phyloP scores from a whole-genome alignment of 2,888 invertebrate species.

The Leuctra nigra region DNA sequence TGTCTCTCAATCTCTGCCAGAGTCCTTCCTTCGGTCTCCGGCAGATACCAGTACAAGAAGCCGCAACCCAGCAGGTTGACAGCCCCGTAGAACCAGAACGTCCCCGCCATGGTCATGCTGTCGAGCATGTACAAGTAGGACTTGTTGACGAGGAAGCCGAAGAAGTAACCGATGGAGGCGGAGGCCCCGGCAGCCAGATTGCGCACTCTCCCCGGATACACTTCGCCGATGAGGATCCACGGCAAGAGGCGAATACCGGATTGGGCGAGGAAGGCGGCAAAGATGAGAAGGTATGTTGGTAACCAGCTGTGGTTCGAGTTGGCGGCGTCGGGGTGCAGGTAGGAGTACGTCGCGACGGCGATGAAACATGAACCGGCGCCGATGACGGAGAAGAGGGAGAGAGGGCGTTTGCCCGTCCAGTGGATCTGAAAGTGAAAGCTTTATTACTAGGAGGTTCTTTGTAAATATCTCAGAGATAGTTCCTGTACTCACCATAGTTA shows the following conservation, averaged over 20 bases:
- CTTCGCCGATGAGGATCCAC: conserved; percentile 76
- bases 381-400: conserved; percentile 58
- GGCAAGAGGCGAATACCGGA: conserved; percentile 63
- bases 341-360: conserved; percentile 51
- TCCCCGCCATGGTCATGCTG: conserved; percentile 58
- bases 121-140: conserved; percentile 47
- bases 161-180: conserved; percentile 66
- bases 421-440: conserved; percentile 58
- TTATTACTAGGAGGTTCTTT: no score
- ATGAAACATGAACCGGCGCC: conserved; percentile 61
- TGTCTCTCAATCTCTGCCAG: conserved; percentile 64
- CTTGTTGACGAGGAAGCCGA: conserved; percentile 70
- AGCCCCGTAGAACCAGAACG: conserved; percentile 61
- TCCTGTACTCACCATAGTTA: no score
- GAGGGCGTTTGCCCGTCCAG: conserved; percentile 62
- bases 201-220: conserved; percentile 59
- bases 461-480: no score
- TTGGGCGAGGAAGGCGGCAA: conserved; percentile 62
- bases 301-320: conserved; percentile 48
- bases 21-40: conserved; percentile 77
- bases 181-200: conserved; percentile 66
- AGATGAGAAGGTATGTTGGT: conserved; percentile 57
- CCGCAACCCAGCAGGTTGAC: conserved; percentile 53
- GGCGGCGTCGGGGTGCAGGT: conserved; percentile 32
- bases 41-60: conserved; percentile 59